Evolutionary conservation across 2,888 invertebrate genomes (phyloP), one percentile per base, ranked within the genome.

Genomic region (Rhagonycha fulva): DNA sequence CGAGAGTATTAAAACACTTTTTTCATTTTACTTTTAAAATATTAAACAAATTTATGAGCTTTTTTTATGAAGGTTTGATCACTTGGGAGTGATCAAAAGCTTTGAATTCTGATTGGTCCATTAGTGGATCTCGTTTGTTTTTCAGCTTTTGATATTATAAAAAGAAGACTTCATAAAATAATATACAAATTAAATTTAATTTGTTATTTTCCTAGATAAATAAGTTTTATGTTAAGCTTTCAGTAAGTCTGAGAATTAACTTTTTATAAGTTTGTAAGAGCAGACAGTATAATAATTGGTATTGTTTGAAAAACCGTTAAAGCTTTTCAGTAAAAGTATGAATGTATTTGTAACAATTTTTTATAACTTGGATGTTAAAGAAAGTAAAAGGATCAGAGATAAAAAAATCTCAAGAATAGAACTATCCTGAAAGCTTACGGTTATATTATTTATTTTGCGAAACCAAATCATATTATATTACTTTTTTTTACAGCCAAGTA

Each of bases 41-140:
- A 66, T 66, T 66, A 24, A 24, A 66, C 26, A 66, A 66, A 66
- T 66, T 66, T 24, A 66, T 66, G 63, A 66, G 24, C 9, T 9
- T 66, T 14, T 62, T 66, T 66, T 66, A 66, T 66, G 23, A 66
- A 66, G 63, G 24, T 66, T 66, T 24, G 23, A 66, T 66, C 63
- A 66, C n/a, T 14, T 10, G 63, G 63, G 63, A 66, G 63, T 66
- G 63, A 66, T 66, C 63, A 66, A 66, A 26, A n/a, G 63, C 63
- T 66, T 66, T 66, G 63, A n/a, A 26, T 66, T 66, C 63, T 66
- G 63, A 66, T 66, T 66, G 63, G 63, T 66, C 63, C 63, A 66
- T 66, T 66, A 66, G 63, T 19, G 24, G 12, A 66, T 14, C 63
- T 66, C 24, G 26, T 66, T 66, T 66, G 63, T 19, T 66, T 47